phyloP scores from a whole-genome alignment of 2,797 vertebrate genomes.

The Carapus acus region DNA sequence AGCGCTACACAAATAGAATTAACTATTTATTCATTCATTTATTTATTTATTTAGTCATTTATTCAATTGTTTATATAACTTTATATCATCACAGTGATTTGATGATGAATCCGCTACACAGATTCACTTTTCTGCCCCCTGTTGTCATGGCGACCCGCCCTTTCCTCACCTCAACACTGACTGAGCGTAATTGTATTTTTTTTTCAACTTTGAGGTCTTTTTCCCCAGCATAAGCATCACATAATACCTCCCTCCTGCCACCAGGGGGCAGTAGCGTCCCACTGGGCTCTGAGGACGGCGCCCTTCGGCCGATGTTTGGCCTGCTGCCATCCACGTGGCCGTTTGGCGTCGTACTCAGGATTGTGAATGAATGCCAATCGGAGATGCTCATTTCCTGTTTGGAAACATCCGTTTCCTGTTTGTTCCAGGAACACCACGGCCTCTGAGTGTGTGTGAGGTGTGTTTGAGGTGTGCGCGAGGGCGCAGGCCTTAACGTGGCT shows the following conservation, averaged over 20 bases:
- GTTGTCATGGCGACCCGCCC: neutral
- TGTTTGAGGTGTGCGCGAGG: slow-evolving; percentile 31
- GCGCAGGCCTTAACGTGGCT: slow-evolving; percentile 54
- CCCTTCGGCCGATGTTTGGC: neutral
- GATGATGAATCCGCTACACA: too few species aligned
- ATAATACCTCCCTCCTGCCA: slow-evolving; percentile 13
- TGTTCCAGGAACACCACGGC: slow-evolving; percentile 33
- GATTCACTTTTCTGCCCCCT: too few species aligned
- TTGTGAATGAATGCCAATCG: slow-evolving; percentile 39
- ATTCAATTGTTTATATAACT: too few species aligned
- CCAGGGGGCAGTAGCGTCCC: slow-evolving; percentile 56
- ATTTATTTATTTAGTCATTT: too few species aligned
- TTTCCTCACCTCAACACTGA: neutral
- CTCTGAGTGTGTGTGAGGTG: slow-evolving; percentile 6
- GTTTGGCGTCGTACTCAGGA: neutral
- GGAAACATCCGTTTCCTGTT: neutral
- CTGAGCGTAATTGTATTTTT: slow-evolving; percentile 3
- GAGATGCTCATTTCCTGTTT: slow-evolving; percentile 13
- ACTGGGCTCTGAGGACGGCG: neutral
- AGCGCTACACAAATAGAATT: too few species aligned
- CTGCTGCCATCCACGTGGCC: slow-evolving; percentile 2
- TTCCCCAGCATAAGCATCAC: too few species aligned
- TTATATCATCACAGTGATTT: too few species aligned
- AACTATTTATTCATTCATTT: too few species aligned
- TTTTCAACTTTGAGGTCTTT: too few species aligned